A percentile compares a stretch with the other conserved stretches of the same genome.
phyloP scores from a whole-genome alignment of 2,888 invertebrate genomes.

The Lutraria lutraria region DNA sequence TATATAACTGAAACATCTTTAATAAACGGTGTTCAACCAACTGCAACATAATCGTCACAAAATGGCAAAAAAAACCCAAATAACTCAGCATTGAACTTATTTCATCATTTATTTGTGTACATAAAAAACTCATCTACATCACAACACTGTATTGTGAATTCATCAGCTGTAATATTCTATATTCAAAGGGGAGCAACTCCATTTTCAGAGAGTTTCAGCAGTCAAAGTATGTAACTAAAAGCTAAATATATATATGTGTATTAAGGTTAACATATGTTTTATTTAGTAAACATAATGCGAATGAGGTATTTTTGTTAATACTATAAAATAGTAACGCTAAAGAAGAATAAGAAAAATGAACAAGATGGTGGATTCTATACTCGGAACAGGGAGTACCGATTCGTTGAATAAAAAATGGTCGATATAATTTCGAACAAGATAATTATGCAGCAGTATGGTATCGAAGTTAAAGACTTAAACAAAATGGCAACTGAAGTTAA shows the following conservation, averaged over 20 bases:
- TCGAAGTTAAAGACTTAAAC: neutral
- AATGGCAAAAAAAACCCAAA: conserved; percentile 1
- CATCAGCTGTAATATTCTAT: neutral
- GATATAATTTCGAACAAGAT: neutral
- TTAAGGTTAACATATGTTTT: neutral
- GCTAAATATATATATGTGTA: conserved; percentile 6
- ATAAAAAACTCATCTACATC: conserved; percentile 41
- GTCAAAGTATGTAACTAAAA: neutral
- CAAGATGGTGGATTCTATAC: neutral
- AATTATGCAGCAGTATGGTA: neutral
- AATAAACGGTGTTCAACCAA: too few species aligned
- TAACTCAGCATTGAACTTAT: conserved; percentile 3
- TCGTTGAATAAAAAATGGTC: neutral
- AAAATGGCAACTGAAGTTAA: neutral
- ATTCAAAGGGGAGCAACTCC: neutral
- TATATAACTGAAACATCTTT: too few species aligned
- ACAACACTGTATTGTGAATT: conserved; percentile 19
- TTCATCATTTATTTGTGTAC: conserved; percentile 44
- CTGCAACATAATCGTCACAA: too few species aligned
- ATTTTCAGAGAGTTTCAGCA: neutral
- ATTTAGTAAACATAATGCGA: neutral
- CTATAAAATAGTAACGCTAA: neutral
- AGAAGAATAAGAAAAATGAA: neutral
- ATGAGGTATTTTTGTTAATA: conserved; percentile 22
- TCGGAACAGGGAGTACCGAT: neutral